Evolutionary conservation across 2,797 vertebrate species (phyloP).

Genomic region (Enteromius radiatus): DNA sequence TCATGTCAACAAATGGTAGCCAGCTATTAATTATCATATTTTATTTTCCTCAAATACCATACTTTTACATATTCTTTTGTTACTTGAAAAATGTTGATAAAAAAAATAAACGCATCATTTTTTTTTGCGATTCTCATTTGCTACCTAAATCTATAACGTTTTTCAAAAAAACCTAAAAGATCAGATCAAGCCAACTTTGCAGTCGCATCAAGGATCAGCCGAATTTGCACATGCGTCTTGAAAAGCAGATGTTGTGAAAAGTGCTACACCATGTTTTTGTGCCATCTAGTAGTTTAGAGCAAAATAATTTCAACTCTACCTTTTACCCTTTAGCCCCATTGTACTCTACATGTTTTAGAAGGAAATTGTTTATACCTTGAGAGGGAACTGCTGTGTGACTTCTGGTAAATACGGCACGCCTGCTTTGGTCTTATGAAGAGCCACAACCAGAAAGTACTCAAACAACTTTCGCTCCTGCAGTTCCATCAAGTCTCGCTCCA

Average conservation of each 20-base stretch:
- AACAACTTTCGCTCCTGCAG: conserved; percentile 96
- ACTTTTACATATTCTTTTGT: neutral
- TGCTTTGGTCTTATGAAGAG: conserved; percentile 94
- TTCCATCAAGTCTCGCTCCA: conserved; percentile 93
- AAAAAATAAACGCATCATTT: no score
- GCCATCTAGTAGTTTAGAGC: neutral
- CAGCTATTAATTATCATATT: no score
- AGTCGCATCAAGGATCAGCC: neutral
- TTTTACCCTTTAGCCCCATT: neutral
- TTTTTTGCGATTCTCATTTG: no score
- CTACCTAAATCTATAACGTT: neutral
- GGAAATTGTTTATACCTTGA: conserved; percentile 81
- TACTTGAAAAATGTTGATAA: neutral
- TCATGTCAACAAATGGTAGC: neutral
- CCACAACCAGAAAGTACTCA: conserved; percentile 97
- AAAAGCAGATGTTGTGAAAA: neutral
- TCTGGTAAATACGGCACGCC: conserved; percentile 94
- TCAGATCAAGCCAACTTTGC: neutral
- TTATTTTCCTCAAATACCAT: neutral
- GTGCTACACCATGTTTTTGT: neutral
- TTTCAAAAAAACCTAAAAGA: neutral
- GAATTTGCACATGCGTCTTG: neutral
- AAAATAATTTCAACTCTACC: neutral
- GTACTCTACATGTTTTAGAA: neutral
- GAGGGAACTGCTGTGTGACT: conserved; percentile 97